These are phyloP conservation scores for Pterophyllum scalare DNA, from an alignment of 2,113 vertebrate genomes.

Conservation along the genomic window DNA sequence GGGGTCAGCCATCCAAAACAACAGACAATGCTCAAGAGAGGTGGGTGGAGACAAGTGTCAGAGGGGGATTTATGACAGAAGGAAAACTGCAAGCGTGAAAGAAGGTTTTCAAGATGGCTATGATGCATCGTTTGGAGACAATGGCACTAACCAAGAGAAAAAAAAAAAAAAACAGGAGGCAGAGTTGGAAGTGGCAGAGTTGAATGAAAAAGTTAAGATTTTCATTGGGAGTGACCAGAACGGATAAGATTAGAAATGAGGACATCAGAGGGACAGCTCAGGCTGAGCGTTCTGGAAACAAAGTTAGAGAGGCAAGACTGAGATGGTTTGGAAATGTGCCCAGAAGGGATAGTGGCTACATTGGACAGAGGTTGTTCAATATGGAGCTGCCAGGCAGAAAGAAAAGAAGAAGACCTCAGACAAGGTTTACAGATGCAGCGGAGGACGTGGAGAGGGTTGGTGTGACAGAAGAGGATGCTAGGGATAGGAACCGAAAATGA, in stretches of 20 bases:
- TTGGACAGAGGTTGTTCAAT: not conserved
- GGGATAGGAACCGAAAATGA: not conserved
- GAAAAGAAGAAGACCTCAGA: not conserved
- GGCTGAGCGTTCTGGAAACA: not conserved
- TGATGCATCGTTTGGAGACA: not conserved
- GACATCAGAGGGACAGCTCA: not conserved
- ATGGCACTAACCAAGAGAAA: not conserved
- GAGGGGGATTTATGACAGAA: not conserved
- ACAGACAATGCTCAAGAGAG: not conserved
- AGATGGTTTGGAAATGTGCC: not conserved
- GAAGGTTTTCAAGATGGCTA: not conserved
- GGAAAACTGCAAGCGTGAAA: not conserved
- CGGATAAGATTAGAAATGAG: not conserved
- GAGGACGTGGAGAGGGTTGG: not conserved
- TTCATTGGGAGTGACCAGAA: slow-evolving; percentile 1
- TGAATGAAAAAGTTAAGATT: not conserved
- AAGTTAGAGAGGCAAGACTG: not conserved
- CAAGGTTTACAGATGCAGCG: not conserved
- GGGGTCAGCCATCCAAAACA: not conserved
- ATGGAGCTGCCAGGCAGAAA: not conserved
- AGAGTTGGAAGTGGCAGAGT: not conserved
- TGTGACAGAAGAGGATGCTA: not conserved
- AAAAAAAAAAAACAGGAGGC: not conserved
- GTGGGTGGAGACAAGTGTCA: not conserved
- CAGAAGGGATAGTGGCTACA: not conserved